phyloP scores from a whole-genome alignment of 2,113 vertebrate genomes.

The Tenrec ecaudatus region DNA sequence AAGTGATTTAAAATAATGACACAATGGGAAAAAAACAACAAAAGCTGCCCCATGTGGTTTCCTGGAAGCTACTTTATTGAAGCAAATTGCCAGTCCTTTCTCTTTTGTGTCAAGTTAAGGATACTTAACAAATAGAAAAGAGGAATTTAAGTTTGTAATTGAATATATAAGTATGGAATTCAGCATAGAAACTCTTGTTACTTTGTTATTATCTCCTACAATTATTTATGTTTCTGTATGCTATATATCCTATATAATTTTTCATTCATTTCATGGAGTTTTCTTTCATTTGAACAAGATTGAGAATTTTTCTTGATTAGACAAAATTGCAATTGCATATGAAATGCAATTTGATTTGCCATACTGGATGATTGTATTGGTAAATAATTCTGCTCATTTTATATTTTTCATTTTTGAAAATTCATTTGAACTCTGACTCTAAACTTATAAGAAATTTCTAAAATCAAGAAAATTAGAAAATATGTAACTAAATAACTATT shows the following conservation, averaged over 20 bases:
- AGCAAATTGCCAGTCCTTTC: not conserved
- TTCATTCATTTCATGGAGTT: not conserved
- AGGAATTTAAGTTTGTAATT: not conserved
- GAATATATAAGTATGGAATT: not conserved
- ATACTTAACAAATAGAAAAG: not conserved
- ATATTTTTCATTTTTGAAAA: no score
- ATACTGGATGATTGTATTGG: no score
- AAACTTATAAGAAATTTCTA: no score
- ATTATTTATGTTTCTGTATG: slow-evolving; percentile 13
- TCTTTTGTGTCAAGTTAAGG: not conserved
- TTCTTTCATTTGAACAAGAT: not conserved
- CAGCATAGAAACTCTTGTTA: not conserved
- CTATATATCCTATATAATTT: not conserved
- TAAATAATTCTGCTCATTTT: no score
- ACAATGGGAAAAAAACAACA: no score
- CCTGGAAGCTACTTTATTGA: not conserved
- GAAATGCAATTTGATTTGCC: not conserved
- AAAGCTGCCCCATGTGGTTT: not conserved
- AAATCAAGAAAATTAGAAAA: no score
- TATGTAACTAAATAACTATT: no score
- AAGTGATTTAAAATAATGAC: no score
- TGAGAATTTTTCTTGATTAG: not conserved
- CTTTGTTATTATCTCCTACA: not conserved
- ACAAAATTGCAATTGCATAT: not conserved
- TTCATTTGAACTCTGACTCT: no score